Evolutionary conservation across 2,113 vertebrate species (phyloP).

Genomic region (Dicerorhinus sumatrensis): DNA sequence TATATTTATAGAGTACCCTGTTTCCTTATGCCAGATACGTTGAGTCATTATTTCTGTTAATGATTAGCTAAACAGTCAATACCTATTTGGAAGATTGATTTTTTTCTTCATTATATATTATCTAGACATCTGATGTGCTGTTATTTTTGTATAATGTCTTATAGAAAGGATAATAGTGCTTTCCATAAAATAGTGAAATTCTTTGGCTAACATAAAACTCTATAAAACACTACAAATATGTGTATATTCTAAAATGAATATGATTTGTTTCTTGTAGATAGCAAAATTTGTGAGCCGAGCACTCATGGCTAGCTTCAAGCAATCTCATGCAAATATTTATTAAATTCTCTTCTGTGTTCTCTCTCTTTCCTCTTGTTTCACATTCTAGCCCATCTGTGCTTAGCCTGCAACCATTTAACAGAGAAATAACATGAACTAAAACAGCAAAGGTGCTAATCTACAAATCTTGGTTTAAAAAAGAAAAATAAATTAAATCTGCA

Average conservation of each 20-base stretch:
- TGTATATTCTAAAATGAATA: constrained; percentile 39
- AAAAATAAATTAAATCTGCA: constrained; percentile 62
- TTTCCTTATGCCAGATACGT: not conserved
- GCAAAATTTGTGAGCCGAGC: constrained; percentile 48
- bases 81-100: constrained; percentile 40
- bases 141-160: constrained; percentile 3
- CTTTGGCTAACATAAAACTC: constrained; percentile 30
- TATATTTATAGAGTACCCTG: not conserved
- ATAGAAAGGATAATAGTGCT: constrained; percentile 15
- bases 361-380: constrained; percentile 31
- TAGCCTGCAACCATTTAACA: constrained; percentile 45
- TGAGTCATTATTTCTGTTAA: constrained; percentile 49
- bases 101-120: constrained; percentile 49
- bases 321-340: constrained; percentile 43
- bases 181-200: constrained; percentile 57
- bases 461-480: constrained; percentile 61
- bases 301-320: not conserved
- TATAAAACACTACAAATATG: constrained; percentile 3
- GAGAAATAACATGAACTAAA: constrained; percentile 53
- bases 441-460: constrained; percentile 46
- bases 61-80: constrained; percentile 35
- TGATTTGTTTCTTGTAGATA: constrained; percentile 43
- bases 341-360: not conserved
- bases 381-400: constrained; percentile 12
- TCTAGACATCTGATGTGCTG: not conserved